Evolutionary conservation across 2,888 invertebrate genomes (phyloP), one percentile per base, ranked within the genome.

Genomic region (Ctena decussata): DNA sequence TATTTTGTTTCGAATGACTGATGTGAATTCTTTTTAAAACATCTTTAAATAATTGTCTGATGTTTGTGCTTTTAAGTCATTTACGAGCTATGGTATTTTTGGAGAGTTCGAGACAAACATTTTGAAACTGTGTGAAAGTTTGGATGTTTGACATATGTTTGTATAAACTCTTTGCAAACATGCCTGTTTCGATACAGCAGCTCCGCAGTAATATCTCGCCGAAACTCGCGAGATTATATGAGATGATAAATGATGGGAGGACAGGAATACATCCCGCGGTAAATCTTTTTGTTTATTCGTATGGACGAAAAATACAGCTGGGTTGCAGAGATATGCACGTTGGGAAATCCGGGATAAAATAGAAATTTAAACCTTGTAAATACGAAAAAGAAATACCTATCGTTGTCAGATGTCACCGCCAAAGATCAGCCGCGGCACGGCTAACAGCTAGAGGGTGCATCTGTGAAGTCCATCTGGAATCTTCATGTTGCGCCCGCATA

Each of bases 61-160:
- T 65, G 65, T 65, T 65, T 65, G 21, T 65, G 21, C 18, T 18
- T 35, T 32, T 12, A 21, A 35, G 35, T 21, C 32, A 35, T 65
- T 65, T 65, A 15, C 32, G 32, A 35, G 3, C 32, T 35, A 21
- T 79, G 83, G 83, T 79, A 44, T 71, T 46, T 46, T 71, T 84
- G 44, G 69, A 86, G 84, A 77, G 75, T 53, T n/a, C 15, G 35
- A 70, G 53, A 82, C 84, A 89, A 85, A 86, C 86, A 86, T 89
- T 86, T 89, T 86, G 79, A 89, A 81, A 86, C 84, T 86, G 89
- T 89, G 89, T 85, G 89, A 89, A 89, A 82, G 89, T 86, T 85
- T 85, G 80, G 72, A 80, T 77, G 82, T 81, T 86, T 83, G 82
- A 76, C 80, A 57, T 80, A 60, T 65, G 86, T 89, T 89, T 89